Base-by-base conservation (phyloP, 2,888 invertebrate genomes). In the Pterobdella sp. region DNA sequence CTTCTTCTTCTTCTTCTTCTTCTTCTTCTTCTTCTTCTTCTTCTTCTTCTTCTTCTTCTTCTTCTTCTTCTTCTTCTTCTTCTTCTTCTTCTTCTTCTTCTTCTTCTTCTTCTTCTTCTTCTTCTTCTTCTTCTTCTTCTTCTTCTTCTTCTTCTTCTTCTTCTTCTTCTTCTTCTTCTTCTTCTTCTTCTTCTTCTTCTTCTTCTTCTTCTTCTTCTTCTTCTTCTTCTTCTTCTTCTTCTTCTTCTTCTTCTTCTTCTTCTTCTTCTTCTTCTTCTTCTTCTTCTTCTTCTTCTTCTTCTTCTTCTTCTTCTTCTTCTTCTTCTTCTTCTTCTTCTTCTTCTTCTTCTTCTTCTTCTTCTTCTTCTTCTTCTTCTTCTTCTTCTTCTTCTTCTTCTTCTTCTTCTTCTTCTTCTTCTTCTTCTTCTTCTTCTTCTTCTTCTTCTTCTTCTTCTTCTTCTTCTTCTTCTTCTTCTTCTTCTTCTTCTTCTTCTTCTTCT, bases 1-100 rank as follows among this genome's bases (percentile, higher is more conserved):
- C 26, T 31, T 63, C 31, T 63, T 63, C 64, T 63, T 63, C 64
- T 63, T 31, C 64, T 63, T n/a, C 31, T 31, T 63, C 31, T 63
- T 63, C 64, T 63, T 31, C 31, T 63, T 63, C 26, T 31, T 63
- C 31, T 63, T 63, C 26, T 63, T 63, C 31, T 31, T 63, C 26
- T 63, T 63, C 31, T 29, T 63, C 26, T 63, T 63, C 31, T 63
- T 31, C 26, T 63, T 63, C 31, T 63, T 29, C 31, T 63, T 63
- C 31, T 29, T 63, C 64, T 29, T 31, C 26, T 63, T 29, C 64
- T 31, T 63, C 31, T 63, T 63, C 64, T 63, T 63, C 64, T 63
- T 63, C 64, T 63, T 42, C 42, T 42, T 42, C 42, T 42, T 42
- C 42, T 42, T 42, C 42, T 42, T 42, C 42, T 42, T 42, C 42